phyloP scores from a whole-genome alignment of 2,797 vertebrate species.

The Hippoglossus hippoglossus region DNA sequence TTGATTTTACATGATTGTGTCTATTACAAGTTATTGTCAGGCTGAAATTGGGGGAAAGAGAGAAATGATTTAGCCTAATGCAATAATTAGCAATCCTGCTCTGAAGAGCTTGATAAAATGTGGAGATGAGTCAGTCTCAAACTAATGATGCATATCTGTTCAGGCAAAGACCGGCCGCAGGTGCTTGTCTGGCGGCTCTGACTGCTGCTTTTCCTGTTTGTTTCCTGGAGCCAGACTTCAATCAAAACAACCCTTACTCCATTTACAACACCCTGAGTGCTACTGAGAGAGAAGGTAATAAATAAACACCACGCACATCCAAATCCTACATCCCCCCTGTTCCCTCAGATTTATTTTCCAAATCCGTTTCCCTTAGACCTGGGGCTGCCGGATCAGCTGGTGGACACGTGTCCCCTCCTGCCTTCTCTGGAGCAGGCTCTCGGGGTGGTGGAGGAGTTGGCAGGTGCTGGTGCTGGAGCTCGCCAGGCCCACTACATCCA shows the following conservation, averaged over 20 bases:
- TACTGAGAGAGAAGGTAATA: slow-evolving; percentile 87
- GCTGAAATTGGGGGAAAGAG: not conserved
- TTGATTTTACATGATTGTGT: slow-evolving; percentile 1
- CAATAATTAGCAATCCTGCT: not conserved
- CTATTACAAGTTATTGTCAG: not conserved
- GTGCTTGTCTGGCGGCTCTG: slow-evolving; percentile 92
- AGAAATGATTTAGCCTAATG: not conserved
- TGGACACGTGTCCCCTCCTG: slow-evolving; percentile 87
- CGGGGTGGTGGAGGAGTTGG: slow-evolving; percentile 90
- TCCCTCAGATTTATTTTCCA: not conserved
- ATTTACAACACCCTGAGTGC: slow-evolving; percentile 88
- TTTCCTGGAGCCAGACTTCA: slow-evolving; percentile 91
- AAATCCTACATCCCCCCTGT: not conserved
- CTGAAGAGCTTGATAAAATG: not conserved
- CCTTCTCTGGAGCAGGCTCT: slow-evolving; percentile 90
- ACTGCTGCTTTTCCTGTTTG: slow-evolving; percentile 92
- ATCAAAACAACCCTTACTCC: slow-evolving; percentile 88
- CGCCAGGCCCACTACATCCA: slow-evolving; percentile 89
- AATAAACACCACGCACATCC: not conserved
- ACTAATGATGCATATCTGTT: slow-evolving; percentile 31
- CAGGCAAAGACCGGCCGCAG: slow-evolving; percentile 89
- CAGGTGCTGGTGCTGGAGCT: slow-evolving; percentile 85
- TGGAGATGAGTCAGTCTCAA: not conserved
- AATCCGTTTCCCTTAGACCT: slow-evolving; percentile 75
- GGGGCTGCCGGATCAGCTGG: slow-evolving; percentile 82